Percentiles rank a stretch among this genome's conserved stretches.
Evolutionary conservation across 2,797 vertebrate genomes (phyloP).

Genomic region (Serranus cabrilla): DNA sequence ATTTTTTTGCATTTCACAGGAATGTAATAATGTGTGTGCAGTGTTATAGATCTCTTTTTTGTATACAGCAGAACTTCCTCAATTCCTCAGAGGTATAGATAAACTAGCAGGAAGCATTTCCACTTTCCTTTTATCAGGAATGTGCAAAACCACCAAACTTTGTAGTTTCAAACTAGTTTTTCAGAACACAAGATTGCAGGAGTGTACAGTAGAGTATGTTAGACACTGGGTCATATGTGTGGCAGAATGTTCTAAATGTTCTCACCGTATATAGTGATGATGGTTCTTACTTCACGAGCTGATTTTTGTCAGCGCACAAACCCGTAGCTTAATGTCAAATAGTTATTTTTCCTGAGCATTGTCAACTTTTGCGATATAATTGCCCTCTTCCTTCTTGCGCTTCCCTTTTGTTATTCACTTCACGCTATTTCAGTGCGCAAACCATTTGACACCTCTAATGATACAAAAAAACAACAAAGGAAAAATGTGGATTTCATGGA

Average conservation of each 20-base stretch:
- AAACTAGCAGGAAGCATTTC: conserved; percentile 15
- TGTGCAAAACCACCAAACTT: conserved; percentile 26
- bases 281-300: conserved; percentile 12
- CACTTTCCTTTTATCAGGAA: conserved; percentile 7
- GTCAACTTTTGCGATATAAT: conserved; percentile 60
- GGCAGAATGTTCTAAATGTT: conserved; percentile 10
- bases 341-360: conserved; percentile 43
- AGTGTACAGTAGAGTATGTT: conserved; percentile 18
- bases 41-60: conserved; percentile 22
- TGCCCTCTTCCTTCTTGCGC: conserved; percentile 48
- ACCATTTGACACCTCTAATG: conserved; percentile 69
- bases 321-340: conserved; percentile 47
- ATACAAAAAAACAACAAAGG: conserved; percentile 69
- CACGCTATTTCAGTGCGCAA: conserved; percentile 55
- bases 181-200: background rate
- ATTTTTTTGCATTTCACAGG: conserved; percentile 38
- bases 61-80: conserved; percentile 24
- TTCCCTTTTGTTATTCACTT: conserved; percentile 60
- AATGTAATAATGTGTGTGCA: conserved; percentile 32
- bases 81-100: conserved; percentile 39
- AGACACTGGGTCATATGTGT: conserved; percentile 12
- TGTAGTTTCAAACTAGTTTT: conserved; percentile 6
- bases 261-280: conserved; percentile 1
- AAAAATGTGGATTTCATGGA: conserved; percentile 70
- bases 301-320: conserved; percentile 34